Base-by-base conservation (phyloP, 2,797 vertebrate genomes). In the Paguma larvata region DNA sequence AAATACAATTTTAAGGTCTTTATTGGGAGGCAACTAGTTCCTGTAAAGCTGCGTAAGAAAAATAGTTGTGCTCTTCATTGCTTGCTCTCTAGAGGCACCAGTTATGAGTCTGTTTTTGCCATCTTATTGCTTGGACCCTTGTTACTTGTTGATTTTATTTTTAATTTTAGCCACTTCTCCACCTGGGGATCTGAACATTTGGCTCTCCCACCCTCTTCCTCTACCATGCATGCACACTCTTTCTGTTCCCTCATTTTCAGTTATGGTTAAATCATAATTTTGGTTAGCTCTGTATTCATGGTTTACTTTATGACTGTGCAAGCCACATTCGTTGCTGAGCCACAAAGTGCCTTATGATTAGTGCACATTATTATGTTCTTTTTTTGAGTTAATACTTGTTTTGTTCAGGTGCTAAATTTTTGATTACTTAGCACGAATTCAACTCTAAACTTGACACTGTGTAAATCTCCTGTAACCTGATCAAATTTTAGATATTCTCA, bases 361-460 rank as follows among this genome's bases (percentile, higher is more conserved):
- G 2, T 77, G 12, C 27, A 18, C 5, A 30, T 21, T 73, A 34
- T 78, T 90, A 86, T 78, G 15, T 44, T 92, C 83, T 86, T 90
- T 70, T 30, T 89, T 92, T 88, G 9, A 89, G 68, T 72, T 84
- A 78, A 65, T 79, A 34, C 51, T 92, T 94, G 15, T 82, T 94
- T 92, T 92, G 84, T 63, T 72, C 19, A 72, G 12, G 72, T 95
- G 46, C 34, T 92, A 63, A 89, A 18, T 65, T 92, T 89, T 62
- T 68, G 5, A 84, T 84, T 88, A 72, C 53, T 89, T 92, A 67
- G 38, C 46, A 68, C 9, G 53, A 72, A 56, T 93, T 95, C 27
- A 59, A 32, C 34, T 79, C 18, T 84, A 38, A 63, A 79, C 51
- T 85, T 27, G 68, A 27, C 0, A 8, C 25, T 70, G 25, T 87